Evolutionary conservation across 1,140 invertebrate genomes (phyloP).

Genomic region (Bombus confusus): DNA sequence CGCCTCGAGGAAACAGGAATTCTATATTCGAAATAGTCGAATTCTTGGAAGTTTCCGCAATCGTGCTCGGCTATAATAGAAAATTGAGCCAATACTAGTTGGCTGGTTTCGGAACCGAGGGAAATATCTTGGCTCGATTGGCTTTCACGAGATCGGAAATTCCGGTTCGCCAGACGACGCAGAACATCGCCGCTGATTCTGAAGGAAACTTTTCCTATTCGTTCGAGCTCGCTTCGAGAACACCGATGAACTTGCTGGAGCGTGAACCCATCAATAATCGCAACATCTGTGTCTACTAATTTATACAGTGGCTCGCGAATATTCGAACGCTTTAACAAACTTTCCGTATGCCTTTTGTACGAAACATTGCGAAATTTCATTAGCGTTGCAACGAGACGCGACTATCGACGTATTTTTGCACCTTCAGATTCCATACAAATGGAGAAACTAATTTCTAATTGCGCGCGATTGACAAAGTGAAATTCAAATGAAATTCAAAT

Average conservation of each 20-base stretch:
- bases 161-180: too few relatives aligned
- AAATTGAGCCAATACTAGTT: not conserved
- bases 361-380: too few relatives aligned
- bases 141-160: not conserved
- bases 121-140: not conserved
- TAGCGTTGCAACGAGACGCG: too few relatives aligned
- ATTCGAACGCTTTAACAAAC: too few relatives aligned
- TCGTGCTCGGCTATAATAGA: not conserved
- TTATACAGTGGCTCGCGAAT: too few relatives aligned
- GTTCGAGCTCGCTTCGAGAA: not conserved
- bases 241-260: not conserved
- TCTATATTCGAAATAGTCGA: not conserved
- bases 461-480: too few relatives aligned
- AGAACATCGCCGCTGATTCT: not conserved
- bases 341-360: too few relatives aligned
- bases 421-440: too few relatives aligned
- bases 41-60: not conserved
- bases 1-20: not conserved
- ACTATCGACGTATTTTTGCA: too few relatives aligned
- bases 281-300: too few relatives aligned
- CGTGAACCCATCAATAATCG: not conserved
- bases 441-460: too few relatives aligned
- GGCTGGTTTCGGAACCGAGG: not conserved
- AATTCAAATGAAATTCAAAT: too few relatives aligned
- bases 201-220: not conserved